A percentile compares a stretch with the other conserved stretches of the same genome.
These are phyloP conservation scores for Lysandra coridon DNA, from an alignment of 2,888 invertebrate genomes.

Conservation along the genomic window DNA sequence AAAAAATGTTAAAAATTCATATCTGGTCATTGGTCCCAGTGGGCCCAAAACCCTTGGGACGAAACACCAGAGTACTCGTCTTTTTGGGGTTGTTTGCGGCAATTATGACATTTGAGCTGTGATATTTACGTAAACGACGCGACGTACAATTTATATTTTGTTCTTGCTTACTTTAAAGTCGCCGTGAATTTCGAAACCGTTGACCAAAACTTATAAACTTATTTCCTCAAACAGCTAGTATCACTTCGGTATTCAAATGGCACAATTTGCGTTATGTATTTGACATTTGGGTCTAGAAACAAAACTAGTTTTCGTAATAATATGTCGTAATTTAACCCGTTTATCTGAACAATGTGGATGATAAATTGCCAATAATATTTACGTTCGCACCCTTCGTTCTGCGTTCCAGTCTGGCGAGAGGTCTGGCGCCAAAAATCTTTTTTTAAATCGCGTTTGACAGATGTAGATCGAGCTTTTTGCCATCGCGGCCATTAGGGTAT, in stretches of 20 bases:
- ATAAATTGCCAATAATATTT: slow-evolving; percentile 44
- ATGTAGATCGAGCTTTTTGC: slow-evolving; percentile 67
- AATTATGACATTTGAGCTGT: too few species aligned
- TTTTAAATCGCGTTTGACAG: slow-evolving; percentile 68
- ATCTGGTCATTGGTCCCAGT: too few species aligned
- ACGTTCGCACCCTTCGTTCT: slow-evolving; percentile 55
- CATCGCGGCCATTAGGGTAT: slow-evolving; percentile 45
- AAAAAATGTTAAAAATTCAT: too few species aligned
- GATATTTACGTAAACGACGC: too few species aligned
- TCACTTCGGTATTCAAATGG: background rate
- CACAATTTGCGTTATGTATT: slow-evolving; percentile 5
- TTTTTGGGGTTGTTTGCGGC: too few species aligned
- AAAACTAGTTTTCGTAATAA: slow-evolving; percentile 18
- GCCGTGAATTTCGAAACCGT: background rate
- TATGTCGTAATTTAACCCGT: slow-evolving; percentile 18
- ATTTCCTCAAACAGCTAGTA: background rate
- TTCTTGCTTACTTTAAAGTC: background rate
- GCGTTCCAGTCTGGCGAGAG: slow-evolving; percentile 47
- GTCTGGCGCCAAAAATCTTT: slow-evolving; percentile 65
- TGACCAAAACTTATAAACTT: background rate
- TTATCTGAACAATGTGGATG: slow-evolving; percentile 4
- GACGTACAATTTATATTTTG: background rate
- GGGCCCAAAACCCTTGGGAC: too few species aligned
- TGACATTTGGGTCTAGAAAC: slow-evolving; percentile 17
- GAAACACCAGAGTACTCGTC: too few species aligned